Base-by-base conservation (phyloP, 1,140 invertebrate species). In the Notospermus geniculatus region DNA sequence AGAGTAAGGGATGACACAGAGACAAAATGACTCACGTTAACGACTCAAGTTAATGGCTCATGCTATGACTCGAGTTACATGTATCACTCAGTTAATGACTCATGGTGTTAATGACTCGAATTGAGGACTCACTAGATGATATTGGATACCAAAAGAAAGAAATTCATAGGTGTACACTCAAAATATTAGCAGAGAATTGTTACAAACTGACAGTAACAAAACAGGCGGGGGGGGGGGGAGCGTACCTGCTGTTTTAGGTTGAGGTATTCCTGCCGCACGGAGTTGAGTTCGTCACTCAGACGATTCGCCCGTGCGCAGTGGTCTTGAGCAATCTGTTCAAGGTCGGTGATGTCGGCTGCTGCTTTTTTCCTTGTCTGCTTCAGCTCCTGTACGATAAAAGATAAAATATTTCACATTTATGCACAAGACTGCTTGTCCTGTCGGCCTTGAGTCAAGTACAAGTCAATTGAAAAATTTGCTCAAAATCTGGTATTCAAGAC, bases 251-350 rank as follows among this genome's bases (percentile, higher is more conserved):
- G 65, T 58, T 66, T 68, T 15, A 60, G 52, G 13, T 54, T 57
- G 36, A 58, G 13, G 13, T 67, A 60, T 59, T 74, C 70, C 52
- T 65, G 65, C 58, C 63, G 69, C 27, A 73, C 54, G 58, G 59
- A 65, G 22, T 54, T 62, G 13, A 78, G 63, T 59, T 78, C 72
- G 25, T 69, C 71, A 23, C 67, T 66, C 1, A 77, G 69, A 53
- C 61, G 61, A 54, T 74, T 79, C n/a, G 75, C 74, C 50, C 70
- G 57, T 52, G 69, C 70, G 59, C 71, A 75, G 55, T 79, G 73
- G 28, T 74, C 69, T 60, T 75, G 74, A 54, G 77, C 74, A n/a
- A 79, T 56, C n/a, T 62, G 57, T 57, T 75, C 71, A 11, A 77
- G 63, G 27, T 79, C 74, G 43, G 67, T 55, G 4, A 75, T 71